Evolutionary conservation across 2,888 invertebrate species (phyloP).

Genomic region (Germaria angustata): DNA sequence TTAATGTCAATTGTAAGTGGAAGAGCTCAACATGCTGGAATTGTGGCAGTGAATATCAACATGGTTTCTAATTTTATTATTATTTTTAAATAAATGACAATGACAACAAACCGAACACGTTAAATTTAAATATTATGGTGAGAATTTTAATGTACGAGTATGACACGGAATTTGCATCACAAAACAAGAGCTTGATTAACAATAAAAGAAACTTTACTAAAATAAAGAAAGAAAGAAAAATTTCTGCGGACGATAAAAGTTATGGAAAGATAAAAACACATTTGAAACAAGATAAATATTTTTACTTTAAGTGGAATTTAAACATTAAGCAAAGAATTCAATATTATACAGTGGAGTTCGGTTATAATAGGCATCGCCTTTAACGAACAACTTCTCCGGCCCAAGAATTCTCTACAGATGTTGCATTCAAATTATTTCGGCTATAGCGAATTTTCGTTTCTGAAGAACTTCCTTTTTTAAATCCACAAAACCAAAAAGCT

Average conservation of each 20-base stretch:
- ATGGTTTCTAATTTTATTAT: conserved; percentile 2
- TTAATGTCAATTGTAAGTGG: background rate
- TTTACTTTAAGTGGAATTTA: background rate
- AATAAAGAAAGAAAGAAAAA: background rate
- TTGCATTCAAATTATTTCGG: too few species aligned
- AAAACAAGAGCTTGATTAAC: background rate
- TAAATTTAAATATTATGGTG: conserved; percentile 34
- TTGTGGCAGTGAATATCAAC: background rate
- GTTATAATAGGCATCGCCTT: too few species aligned
- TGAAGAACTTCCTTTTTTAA: too few species aligned
- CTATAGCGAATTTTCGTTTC: too few species aligned
- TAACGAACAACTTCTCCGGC: too few species aligned
- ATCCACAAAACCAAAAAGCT: too few species aligned
- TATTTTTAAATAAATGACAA: background rate
- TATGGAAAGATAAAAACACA: background rate
- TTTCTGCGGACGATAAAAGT: conserved; percentile 18
- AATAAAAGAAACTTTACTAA: conserved; percentile 17
- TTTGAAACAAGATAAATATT: background rate
- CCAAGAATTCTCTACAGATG: too few species aligned
- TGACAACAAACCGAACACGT: background rate
- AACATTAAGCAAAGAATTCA: background rate
- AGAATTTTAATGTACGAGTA: conserved; percentile 28
- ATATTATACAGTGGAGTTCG: too few species aligned
- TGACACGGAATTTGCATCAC: conserved; percentile 45
- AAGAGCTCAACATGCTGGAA: background rate